These are phyloP conservation scores for Trachymyrmex septentrionalis DNA, from an alignment of 1,140 invertebrate species.

Conservation along the genomic window DNA sequence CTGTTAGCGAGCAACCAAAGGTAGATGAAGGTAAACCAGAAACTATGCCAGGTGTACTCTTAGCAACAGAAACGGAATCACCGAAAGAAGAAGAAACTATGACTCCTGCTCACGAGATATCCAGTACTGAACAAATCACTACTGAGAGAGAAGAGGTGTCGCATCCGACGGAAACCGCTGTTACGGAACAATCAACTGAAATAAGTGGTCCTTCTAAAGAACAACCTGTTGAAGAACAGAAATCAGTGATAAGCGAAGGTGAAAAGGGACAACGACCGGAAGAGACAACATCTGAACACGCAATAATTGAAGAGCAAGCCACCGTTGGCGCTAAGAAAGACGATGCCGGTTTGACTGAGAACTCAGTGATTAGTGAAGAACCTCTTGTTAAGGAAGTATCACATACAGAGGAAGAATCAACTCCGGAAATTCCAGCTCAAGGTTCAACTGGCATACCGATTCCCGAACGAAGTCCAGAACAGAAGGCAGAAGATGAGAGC, in stretches of 20 bases:
- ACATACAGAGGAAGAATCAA: slow-evolving; percentile 29
- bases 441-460: slow-evolving; percentile 78
- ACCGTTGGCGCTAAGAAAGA: slow-evolving; percentile 52
- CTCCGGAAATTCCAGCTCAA: slow-evolving; percentile 64
- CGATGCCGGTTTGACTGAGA: slow-evolving; percentile 30
- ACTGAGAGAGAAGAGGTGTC: slow-evolving; percentile 13
- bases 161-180: neutral
- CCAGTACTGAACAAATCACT: slow-evolving; percentile 44
- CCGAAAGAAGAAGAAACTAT: slow-evolving; percentile 21
- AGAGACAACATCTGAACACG: slow-evolving; percentile 31
- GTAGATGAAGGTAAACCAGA: neutral
- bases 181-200: slow-evolving; percentile 35
- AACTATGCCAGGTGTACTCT: slow-evolving; percentile 36
- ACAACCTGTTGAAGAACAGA: neutral
- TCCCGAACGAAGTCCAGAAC: slow-evolving; percentile 78
- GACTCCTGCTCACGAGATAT: neutral
- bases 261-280: slow-evolving; percentile 43
- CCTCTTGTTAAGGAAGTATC: slow-evolving; percentile 7
- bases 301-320: neutral
- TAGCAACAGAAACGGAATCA: slow-evolving; percentile 26
- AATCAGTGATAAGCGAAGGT: neutral
- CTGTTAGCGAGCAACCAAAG: neutral
- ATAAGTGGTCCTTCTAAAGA: neutral
- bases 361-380: neutral
- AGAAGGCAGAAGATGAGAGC: slow-evolving; percentile 81